Base-by-base conservation (phyloP, 2,797 vertebrate genomes). In the Tachyglossus aculeatus region DNA sequence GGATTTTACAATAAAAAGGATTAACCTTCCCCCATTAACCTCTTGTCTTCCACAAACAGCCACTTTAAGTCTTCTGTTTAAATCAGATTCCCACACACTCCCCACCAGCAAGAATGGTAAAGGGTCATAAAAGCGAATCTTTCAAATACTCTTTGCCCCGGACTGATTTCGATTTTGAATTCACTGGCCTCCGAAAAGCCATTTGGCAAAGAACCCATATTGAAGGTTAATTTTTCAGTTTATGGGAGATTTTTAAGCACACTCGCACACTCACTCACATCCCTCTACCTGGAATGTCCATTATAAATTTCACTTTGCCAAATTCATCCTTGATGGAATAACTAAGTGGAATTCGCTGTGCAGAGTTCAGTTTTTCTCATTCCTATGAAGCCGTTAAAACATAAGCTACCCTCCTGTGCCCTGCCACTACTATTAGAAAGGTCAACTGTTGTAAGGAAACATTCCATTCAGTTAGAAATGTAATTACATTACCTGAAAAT, bases 291-390 rank as follows among this genome's bases (percentile, higher is more conserved):
- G 33, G 25, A 47, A 51, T 45, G 27, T 45, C 63, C 29, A 31
- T 43, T 77, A 52, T 69, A 77, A 82, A 85, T 70, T 37, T 65
- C 47, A 63, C 73, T 67, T 5, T 31, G 67, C 62, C 77, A 82
- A 83, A 82, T 55, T 65, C 66, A 71, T 52, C 57, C 61, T 79
- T 77, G 76, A 67, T 72, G 55, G 71, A 71, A 71, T 36, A 43
- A 72, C 62, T 48, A 45, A 81, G 61, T 6, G 80, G 62, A 76
- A 50, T 52, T 29, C n/a, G 21, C 44, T 76, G 58, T 82, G 79
- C 68, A 85, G 91, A 91, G 79, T 68, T 89, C 84, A 88, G 55
- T 74, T 85, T 86, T 86, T 67, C 60, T 84, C 67, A 77, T 84
- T 84, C 57, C 75, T 85, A 77, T 85, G 82, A 78, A 80, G 51